Evolutionary conservation across 2,797 vertebrate genomes (phyloP).

Genomic region (Agapornis canus): DNA sequence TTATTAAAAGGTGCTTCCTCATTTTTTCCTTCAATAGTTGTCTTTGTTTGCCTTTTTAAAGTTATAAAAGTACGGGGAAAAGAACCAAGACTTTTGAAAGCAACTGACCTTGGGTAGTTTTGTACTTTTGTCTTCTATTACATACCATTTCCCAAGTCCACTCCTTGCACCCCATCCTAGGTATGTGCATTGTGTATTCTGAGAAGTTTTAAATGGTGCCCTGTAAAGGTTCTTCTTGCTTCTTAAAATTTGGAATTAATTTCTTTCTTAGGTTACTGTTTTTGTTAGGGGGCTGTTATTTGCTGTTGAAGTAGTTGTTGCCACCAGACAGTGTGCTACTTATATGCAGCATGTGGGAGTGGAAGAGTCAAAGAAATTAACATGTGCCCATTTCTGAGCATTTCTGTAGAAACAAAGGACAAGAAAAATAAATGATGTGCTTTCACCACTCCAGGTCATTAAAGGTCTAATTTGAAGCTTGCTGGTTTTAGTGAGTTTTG

Average conservation of each 20-base stretch:
- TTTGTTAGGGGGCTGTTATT: accelerated
- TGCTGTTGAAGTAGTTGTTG: background rate
- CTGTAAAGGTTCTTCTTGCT: background rate
- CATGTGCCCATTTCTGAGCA: background rate
- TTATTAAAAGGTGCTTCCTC: background rate
- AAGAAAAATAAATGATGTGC: background rate
- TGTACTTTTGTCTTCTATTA: background rate
- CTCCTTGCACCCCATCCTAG: background rate
- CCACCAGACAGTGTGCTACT: background rate
- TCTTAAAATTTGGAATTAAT: background rate
- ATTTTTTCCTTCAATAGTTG: background rate
- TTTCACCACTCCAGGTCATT: background rate
- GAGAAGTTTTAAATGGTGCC: background rate
- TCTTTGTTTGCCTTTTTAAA: background rate
- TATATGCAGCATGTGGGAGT: background rate
- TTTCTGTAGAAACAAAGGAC: conserved; percentile 23
- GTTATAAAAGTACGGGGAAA: background rate
- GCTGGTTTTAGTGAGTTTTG: background rate
- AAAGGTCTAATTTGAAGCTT: background rate
- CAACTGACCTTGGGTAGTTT: background rate
- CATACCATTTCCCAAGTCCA: background rate
- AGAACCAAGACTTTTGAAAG: background rate
- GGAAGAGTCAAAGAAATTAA: background rate
- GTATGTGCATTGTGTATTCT: background rate
- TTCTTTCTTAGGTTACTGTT: background rate